Percentiles rank a stretch among this genome's conserved stretches.
phyloP scores from a whole-genome alignment of 1,140 invertebrate species.

The Trachymyrmex cornetzi region DNA sequence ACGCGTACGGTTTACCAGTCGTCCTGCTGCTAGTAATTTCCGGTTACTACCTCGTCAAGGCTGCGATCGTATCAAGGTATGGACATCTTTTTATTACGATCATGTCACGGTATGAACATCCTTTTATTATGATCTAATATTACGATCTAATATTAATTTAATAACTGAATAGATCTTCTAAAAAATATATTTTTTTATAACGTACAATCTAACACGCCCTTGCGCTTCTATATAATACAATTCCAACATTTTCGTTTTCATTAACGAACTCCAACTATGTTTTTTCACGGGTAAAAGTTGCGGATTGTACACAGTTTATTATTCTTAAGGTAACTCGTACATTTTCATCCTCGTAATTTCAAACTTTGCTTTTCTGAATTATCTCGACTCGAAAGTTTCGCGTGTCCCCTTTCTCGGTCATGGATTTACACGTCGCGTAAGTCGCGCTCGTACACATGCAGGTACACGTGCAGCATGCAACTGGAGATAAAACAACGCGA shows the following conservation, averaged over 20 bases:
- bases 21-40: constrained; percentile 82
- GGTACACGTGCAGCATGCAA: constrained; percentile 86
- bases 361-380: constrained; percentile 26
- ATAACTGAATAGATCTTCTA: background rate
- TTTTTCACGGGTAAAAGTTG: background rate
- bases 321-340: background rate
- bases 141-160: constrained; percentile 1
- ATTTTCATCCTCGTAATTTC: constrained; percentile 43
- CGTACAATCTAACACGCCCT: no score
- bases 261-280: no score
- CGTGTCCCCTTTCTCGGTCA: background rate
- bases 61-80: constrained; percentile 86
- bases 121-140: background rate
- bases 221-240: no score
- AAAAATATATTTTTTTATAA: background rate
- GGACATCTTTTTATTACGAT: background rate
- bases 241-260: no score
- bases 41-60: constrained; percentile 84
- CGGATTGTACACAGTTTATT: constrained; percentile 1
- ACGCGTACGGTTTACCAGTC: constrained; percentile 85
- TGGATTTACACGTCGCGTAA: constrained; percentile 41
- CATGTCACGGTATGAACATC: background rate
- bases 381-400: constrained; percentile 18
- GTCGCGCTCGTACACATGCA: constrained; percentile 46
- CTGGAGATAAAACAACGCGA: constrained; percentile 88